A percentile compares a stretch with the other conserved stretches of the same genome.
Conservation (phyloP, 2,113 vertebrate species). For the Murina feae region DNA sequence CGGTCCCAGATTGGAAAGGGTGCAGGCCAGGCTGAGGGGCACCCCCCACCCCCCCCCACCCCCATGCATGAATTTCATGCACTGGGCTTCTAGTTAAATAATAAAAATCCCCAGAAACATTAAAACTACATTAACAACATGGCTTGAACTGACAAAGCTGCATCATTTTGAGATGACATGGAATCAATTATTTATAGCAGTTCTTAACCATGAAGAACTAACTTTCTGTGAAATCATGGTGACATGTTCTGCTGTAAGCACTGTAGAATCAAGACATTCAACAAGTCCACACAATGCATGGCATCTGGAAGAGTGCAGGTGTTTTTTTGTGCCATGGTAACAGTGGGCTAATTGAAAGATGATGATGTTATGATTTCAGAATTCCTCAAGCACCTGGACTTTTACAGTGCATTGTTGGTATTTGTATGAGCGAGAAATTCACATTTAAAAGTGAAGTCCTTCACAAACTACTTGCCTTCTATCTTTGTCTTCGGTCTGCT, state of each 20-base stretch:
- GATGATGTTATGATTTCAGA: slow-evolving; percentile 44
- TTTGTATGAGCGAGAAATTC: slow-evolving; percentile 23
- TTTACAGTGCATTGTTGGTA: background rate
- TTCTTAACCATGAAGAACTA: slow-evolving; percentile 17
- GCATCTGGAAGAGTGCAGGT: slow-evolving; percentile 35
- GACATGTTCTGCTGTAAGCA: slow-evolving; percentile 37
- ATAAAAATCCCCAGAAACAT: background rate
- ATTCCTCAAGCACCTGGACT: slow-evolving; percentile 8
- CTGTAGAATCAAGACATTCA: background rate
- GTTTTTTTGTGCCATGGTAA: slow-evolving; percentile 16
- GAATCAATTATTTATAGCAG: slow-evolving; percentile 49
- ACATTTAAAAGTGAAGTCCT: background rate
- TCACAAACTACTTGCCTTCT: slow-evolving; percentile 4
- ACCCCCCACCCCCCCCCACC: too few relatives aligned
- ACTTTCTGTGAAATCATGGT: slow-evolving; percentile 34
- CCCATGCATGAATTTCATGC: too few relatives aligned
- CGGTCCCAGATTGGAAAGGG: too few relatives aligned
- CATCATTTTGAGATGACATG: background rate
- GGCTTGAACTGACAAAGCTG: slow-evolving; percentile 18
- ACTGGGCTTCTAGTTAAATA: background rate
- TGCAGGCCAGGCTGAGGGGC: too few relatives aligned
- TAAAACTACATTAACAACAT: slow-evolving; percentile 42
- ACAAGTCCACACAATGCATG: background rate
- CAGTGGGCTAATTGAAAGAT: background rate
- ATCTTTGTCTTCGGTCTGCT: background rate